Evolutionary conservation across 2,888 invertebrate species (phyloP).

Genomic region (Hymenopus coronatus): DNA sequence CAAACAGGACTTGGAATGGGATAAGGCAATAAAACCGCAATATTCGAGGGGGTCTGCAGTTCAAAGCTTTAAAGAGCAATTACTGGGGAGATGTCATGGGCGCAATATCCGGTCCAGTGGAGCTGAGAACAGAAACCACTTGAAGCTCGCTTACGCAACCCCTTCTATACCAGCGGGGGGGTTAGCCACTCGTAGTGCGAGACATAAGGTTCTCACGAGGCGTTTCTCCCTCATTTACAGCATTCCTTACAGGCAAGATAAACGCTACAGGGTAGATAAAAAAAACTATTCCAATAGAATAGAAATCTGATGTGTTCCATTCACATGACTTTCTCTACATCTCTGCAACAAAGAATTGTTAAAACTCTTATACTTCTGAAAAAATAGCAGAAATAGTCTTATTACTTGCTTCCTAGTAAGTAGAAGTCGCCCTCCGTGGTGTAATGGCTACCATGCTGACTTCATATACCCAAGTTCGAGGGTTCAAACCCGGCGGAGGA

Average conservation of each 20-base stretch:
- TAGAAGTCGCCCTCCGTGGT: no score
- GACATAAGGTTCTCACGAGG: background rate
- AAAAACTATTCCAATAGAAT: no score
- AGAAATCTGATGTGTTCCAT: no score
- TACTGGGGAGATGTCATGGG: background rate
- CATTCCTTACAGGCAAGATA: background rate
- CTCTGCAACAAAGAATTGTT: no score
- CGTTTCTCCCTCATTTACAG: background rate
- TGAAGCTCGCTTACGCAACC: background rate
- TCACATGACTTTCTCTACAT: no score
- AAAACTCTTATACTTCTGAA: no score
- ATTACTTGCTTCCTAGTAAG: no score
- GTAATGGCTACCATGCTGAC: no score
- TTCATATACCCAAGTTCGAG: no score
- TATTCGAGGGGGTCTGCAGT: background rate
- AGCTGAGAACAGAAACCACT: background rate
- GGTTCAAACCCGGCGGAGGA: no score
- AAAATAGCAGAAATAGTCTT: no score
- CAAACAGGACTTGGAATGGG: background rate
- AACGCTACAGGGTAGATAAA: no score
- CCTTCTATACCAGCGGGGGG: background rate
- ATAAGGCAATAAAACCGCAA: background rate
- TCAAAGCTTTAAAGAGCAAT: background rate
- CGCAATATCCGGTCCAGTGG: background rate
- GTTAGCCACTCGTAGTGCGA: background rate